A percentile compares a stretch with the other conserved stretches of the same genome.
These are phyloP conservation scores for Poeciliopsis turneri DNA, from an alignment of 2,797 vertebrate genomes.

Conservation along the genomic window DNA sequence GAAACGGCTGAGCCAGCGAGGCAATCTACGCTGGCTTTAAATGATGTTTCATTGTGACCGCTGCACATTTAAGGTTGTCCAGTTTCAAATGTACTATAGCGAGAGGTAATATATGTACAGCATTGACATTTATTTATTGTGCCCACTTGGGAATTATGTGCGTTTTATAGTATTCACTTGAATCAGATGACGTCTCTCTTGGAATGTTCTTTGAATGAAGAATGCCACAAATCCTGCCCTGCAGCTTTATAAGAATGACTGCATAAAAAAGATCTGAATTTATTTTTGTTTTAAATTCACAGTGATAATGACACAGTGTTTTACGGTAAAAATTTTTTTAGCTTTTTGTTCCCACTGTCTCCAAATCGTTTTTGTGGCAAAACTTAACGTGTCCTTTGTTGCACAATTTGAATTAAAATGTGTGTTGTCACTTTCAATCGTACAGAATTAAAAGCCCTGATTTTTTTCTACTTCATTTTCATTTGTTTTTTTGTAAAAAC, in stretches of 20 bases:
- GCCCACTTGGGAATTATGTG: not conserved
- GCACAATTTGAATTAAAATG: not conserved
- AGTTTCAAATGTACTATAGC: not conserved
- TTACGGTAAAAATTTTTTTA: accelerated
- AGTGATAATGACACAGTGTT: not conserved
- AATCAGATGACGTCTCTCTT: not conserved
- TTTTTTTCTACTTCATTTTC: not conserved
- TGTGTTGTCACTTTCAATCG: not conserved
- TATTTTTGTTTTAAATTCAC: not conserved
- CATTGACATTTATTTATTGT: not conserved
- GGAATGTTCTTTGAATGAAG: not conserved
- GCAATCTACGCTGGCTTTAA: not conserved
- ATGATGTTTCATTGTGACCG: not conserved
- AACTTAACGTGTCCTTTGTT: not conserved
- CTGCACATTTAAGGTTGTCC: not conserved
- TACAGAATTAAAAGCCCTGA: not conserved
- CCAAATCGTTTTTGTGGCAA: not conserved
- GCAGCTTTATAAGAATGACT: not conserved
- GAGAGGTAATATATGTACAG: not conserved
- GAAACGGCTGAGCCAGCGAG: not conserved
- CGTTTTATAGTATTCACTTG: not conserved
- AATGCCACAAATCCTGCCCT: not conserved
- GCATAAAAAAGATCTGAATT: not conserved
- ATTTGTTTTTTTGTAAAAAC: not conserved
- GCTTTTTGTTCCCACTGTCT: not conserved